Evolutionary conservation across 2,888 invertebrate genomes (phyloP), one percentile per base, ranked within the genome.

Genomic region (Xestia rhomboidea): DNA sequence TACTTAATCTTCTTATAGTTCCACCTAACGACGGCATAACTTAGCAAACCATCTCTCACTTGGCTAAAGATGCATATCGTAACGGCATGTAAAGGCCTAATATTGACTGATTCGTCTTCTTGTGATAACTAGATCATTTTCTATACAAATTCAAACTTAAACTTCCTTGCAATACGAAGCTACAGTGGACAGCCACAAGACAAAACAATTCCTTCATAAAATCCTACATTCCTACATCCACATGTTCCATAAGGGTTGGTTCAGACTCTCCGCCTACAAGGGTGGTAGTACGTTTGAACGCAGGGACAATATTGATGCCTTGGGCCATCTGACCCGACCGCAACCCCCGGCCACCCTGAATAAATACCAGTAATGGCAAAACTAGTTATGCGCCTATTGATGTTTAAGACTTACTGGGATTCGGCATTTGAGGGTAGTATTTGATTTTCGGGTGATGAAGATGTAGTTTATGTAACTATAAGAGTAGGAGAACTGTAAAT

Each of bases 231-330:
- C n/a, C n/a, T 18, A 63, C 27, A 62, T 38, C 54, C 54, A 49
- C 62, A 38, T 85, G 54, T 54, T 44, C 10, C n/a, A 21, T 30
- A 41, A 77, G 46, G 71, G 77, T 69, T 21, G 62, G 1, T 81
- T 51, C 41, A 67, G 57, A 60, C 57, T 71, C 73, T 51, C 71
- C 76, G 69, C 80, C 76, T 79, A 72, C 70, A 46, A 57, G 84
- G 79, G 84, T 66, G 74, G 86, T 15, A 54, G 68, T 15, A 57
- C 70, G 68, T 72, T 77, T 64, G 79, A 77, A 76, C 84, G 87
- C 89, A 89, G 89, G 90, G 92, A 92, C 92, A 92, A 91, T 93
- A 93, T 93, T 92, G 93, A 90, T 91, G 93, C 92, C 92, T 83
- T 85, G 88, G 92, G 92, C 93, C 88, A 90, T 92, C 82, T 81